These are phyloP conservation scores for Zootermopsis nevadensis DNA, from an alignment of 2,888 invertebrate genomes.

Conservation along the genomic window DNA sequence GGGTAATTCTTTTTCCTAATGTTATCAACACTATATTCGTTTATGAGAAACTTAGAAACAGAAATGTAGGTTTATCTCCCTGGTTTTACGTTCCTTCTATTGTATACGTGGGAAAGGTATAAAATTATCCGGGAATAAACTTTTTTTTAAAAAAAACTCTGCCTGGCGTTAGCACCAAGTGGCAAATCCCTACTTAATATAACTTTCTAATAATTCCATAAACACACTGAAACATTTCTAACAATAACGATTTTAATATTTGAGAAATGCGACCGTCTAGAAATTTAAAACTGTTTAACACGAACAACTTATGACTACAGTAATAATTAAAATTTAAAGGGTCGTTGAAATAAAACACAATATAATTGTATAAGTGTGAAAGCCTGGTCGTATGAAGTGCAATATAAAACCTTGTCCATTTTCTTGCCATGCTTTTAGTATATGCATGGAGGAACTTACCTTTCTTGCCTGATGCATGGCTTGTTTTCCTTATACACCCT, in stretches of 20 bases:
- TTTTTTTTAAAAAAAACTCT: not conserved
- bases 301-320: not conserved
- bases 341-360: constrained; percentile 2
- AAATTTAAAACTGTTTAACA: not conserved
- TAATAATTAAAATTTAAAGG: not conserved
- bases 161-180: constrained; percentile 40
- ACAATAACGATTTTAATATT: not conserved
- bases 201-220: constrained; percentile 14
- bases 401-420: constrained; percentile 17
- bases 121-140: constrained; percentile 59
- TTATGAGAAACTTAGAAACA: constrained; percentile 30
- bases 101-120: constrained; percentile 66
- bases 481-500: constrained; percentile 23
- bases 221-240: not conserved
- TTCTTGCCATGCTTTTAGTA: constrained; percentile 45
- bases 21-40: constrained; percentile 28
- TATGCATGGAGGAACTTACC: constrained; percentile 36
- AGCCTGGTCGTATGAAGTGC: constrained; percentile 30
- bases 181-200: not conserved
- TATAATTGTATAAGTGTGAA: constrained; percentile 26
- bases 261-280: not conserved
- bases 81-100: not conserved
- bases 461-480: constrained; percentile 44
- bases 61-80: constrained; percentile 27
- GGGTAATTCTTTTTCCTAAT: not conserved